A percentile compares a stretch with the other conserved stretches of the same genome.
These are phyloP conservation scores for Anthophora plumipes DNA, from an alignment of 2,888 invertebrate genomes.

Conservation along the genomic window DNA sequence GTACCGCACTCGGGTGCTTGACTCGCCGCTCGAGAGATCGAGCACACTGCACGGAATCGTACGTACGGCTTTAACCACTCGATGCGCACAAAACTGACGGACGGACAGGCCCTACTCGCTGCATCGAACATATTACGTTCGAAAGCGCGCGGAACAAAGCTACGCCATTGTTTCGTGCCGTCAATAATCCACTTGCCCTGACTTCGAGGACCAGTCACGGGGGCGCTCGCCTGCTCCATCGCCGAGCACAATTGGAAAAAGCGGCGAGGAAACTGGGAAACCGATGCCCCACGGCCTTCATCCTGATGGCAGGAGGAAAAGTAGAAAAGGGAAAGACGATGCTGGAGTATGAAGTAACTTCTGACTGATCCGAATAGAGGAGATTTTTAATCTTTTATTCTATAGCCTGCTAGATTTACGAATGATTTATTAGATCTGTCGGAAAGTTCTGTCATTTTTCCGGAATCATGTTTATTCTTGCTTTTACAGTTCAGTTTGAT, in stretches of 20 bases:
- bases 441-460: background rate
- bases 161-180: constrained; percentile 82
- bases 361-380: background rate
- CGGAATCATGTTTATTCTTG: background rate
- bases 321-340: constrained; percentile 44
- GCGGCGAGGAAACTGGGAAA: constrained; percentile 68
- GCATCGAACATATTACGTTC: constrained; percentile 80
- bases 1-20: constrained; percentile 78
- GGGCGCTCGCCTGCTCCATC: constrained; percentile 35
- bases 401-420: background rate
- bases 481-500: too few relatives aligned
- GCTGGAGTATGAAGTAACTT: constrained; percentile 18
- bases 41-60: constrained; percentile 61
- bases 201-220: constrained; percentile 76
- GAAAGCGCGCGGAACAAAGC: constrained; percentile 79
- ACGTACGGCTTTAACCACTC: constrained; percentile 76
- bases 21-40: constrained; percentile 73
- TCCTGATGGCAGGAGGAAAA: constrained; percentile 53
- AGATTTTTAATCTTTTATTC: background rate
- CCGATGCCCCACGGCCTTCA: constrained; percentile 59
- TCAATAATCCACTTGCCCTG: constrained; percentile 83
- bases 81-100: constrained; percentile 79
- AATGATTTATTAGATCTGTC: constrained; percentile 7
- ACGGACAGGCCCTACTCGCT: constrained; percentile 74
- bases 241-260: constrained; percentile 77